Percentiles rank a stretch among this genome's conserved stretches.
phyloP scores from a whole-genome alignment of 2,113 vertebrate genomes.

The Ornithorhynchus anatinus region DNA sequence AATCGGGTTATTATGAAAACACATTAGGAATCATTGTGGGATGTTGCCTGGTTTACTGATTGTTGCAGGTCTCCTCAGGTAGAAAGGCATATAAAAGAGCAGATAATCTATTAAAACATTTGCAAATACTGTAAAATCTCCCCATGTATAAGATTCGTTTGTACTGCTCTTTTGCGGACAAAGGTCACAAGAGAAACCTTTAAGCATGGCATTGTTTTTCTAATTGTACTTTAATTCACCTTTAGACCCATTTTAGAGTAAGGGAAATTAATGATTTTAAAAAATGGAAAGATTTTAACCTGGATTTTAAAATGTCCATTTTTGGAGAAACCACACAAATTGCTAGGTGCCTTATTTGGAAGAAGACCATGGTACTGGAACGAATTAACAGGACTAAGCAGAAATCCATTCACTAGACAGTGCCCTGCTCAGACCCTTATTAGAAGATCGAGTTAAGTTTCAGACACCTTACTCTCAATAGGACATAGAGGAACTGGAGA shows the following conservation, averaged over 20 bases:
- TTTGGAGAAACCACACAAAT: background rate
- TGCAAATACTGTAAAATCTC: background rate
- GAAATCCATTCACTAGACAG: too few relatives aligned
- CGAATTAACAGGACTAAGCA: too few relatives aligned
- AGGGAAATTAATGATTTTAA: background rate
- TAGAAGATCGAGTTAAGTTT: too few relatives aligned
- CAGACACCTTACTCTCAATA: too few relatives aligned
- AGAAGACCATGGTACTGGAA: too few relatives aligned
- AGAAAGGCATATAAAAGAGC: background rate
- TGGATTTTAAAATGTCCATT: background rate
- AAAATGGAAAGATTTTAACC: background rate
- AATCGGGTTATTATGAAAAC: conserved; percentile 1
- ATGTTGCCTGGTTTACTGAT: background rate
- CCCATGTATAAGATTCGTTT: background rate
- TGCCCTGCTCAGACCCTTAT: too few relatives aligned
- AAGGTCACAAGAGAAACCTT: background rate
- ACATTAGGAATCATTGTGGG: background rate
- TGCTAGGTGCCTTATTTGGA: too few relatives aligned
- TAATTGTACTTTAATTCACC: background rate
- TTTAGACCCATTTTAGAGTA: background rate
- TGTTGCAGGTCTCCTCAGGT: background rate
- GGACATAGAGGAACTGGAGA: too few relatives aligned
- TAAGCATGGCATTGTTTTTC: background rate
- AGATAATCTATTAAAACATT: background rate
- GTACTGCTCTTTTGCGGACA: background rate